Conservation (phyloP, 2,797 vertebrate species). For the Hapalemur alaotrensis region DNA sequence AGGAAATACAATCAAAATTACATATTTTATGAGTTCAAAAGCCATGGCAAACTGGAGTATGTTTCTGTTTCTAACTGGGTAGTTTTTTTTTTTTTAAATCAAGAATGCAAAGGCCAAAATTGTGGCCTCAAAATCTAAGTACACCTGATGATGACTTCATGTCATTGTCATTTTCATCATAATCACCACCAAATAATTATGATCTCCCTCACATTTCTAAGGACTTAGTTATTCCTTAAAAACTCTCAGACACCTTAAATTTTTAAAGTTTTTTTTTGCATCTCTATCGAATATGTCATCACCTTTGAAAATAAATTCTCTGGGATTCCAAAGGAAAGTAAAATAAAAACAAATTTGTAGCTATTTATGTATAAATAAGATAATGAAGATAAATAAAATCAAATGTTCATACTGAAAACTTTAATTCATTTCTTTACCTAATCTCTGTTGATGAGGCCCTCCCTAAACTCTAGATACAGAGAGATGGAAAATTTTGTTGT, state of each 20-base stretch:
- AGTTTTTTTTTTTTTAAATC: not conserved
- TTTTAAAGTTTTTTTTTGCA: not conserved
- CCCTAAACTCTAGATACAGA: not conserved
- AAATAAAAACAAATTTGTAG: constrained; percentile 20
- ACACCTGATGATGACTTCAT: not conserved
- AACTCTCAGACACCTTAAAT: not conserved
- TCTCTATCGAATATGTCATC: not conserved
- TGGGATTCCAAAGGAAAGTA: not conserved
- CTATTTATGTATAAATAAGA: not conserved
- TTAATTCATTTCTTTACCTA: not conserved
- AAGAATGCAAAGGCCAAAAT: not conserved
- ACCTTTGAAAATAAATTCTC: not conserved
- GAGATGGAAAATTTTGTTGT: not conserved
- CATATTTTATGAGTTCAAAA: not conserved
- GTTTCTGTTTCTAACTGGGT: not conserved
- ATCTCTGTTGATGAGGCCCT: not conserved
- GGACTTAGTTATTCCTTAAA: not conserved
- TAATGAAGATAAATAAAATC: not conserved
- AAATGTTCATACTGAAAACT: not conserved
- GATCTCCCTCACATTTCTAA: not conserved
- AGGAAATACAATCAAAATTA: not conserved
- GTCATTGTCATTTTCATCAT: not conserved
- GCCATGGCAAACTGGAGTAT: not conserved
- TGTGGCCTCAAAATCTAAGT: not conserved
- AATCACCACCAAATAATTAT: not conserved